Evolutionary conservation across 2,113 vertebrate species (phyloP).

Genomic region (Bolborhynchus lineola): DNA sequence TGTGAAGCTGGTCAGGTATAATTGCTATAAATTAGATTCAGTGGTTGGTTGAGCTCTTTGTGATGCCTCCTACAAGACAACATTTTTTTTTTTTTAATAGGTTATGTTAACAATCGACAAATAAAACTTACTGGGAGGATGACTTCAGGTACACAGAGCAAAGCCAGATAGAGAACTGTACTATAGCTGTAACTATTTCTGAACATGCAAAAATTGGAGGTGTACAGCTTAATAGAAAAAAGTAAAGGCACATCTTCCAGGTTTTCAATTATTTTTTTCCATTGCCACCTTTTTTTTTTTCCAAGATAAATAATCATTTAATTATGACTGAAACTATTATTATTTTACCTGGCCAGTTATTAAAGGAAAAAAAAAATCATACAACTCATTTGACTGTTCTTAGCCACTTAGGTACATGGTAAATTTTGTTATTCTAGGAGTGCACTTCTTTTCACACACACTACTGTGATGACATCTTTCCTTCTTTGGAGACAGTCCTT

Average conservation of each 20-base stretch:
- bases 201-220: neutral
- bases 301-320: neutral
- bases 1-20: neutral
- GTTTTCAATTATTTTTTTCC: neutral
- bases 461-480: neutral
- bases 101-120: neutral
- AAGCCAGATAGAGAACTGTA: neutral
- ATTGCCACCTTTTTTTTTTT: neutral
- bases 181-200: neutral
- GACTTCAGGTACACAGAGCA: neutral
- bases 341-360: neutral
- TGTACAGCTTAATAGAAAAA: neutral
- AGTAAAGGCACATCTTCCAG: neutral
- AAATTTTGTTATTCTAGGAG: neutral
- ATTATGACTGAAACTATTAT: neutral
- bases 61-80: neutral
- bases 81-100: neutral
- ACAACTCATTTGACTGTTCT: neutral
- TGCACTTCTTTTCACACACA: neutral
- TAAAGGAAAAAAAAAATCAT: neutral
- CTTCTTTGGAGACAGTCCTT: neutral
- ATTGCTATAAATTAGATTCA: neutral
- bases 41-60: neutral
- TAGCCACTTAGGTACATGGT: neutral
- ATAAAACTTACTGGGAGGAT: neutral